These are phyloP conservation scores for Nephrotoma appendiculata DNA, from an alignment of 2,888 invertebrate genomes.

Conservation along the genomic window DNA sequence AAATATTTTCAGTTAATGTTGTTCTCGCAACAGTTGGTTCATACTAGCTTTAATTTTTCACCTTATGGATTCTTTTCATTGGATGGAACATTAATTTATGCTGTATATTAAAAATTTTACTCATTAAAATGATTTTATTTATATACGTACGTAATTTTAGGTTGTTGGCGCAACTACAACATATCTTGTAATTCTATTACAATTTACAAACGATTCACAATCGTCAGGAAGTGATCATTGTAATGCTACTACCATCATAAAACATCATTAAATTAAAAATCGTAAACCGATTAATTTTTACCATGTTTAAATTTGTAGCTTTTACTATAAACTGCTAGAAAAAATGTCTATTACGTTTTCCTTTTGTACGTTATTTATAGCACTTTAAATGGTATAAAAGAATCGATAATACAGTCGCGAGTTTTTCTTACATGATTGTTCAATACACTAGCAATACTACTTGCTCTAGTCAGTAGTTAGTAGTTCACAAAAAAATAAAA, in stretches of 20 bases:
- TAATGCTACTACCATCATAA: neutral
- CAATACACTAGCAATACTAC: neutral
- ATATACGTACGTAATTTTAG: neutral
- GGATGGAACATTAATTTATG: slow-evolving; percentile 2
- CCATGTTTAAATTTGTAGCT: neutral
- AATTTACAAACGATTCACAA: neutral
- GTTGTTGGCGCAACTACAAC: slow-evolving; percentile 3
- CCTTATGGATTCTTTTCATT: neutral
- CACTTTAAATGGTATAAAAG: neutral
- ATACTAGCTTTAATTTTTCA: neutral
- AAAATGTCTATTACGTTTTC: neutral
- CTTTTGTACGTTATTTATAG: neutral
- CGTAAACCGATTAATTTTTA: neutral
- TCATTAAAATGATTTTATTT: neutral
- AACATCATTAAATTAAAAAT: neutral
- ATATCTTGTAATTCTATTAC: slow-evolving; percentile 2
- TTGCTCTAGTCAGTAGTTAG: neutral
- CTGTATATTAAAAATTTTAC: neutral
- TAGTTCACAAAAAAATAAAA: slow-evolving; percentile 14
- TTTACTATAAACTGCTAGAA: neutral
- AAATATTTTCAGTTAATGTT: neutral
- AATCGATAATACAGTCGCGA: slow-evolving; percentile 2
- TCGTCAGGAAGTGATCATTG: neutral
- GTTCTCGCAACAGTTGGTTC: neutral
- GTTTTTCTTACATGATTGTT: slow-evolving; percentile 1